Base-by-base conservation (phyloP, 1,140 invertebrate genomes). In the Bombus affinis region DNA sequence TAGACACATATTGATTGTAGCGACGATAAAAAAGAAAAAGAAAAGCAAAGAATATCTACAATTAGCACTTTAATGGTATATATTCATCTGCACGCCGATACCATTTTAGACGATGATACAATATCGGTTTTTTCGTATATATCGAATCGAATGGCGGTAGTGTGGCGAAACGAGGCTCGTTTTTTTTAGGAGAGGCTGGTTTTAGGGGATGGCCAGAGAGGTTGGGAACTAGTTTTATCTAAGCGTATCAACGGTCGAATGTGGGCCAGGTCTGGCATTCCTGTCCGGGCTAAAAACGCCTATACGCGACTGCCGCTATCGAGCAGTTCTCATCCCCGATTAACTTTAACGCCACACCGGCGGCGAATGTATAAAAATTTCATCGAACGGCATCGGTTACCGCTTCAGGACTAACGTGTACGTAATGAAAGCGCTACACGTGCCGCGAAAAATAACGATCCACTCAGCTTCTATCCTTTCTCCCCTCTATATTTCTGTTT, bases 21-120 rank as follows among this genome's bases (percentile, higher is more conserved):
- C n/a, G 62, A 5, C 0, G 62, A 65, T 25, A 25, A 22, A 9
- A 28, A 53, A 53, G 18, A 32, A 57, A 57, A 44, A 2, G 1
- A 25, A n/a, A 53, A 9, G n/a, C 1, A 15, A n/a, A 9, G 18
- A 2, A 22, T 53, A 22, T 2, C 6, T 53, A 53, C 47, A 53
- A 53, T 53, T 53, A 53, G 18, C 15, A 35, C 2, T 91, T 87
- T 88, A 90, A 53, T 53, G 22, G 5, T 53, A 91, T 91, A 91
- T 92, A 91, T 92, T 91, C 86, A 88, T 91, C 81, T 88, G 82
- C 71, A 65, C 85, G 62, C 71, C 47, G 76, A 68, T 82, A 72
- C 74, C 81, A 89, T 91, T 92, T 92, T 85, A 88, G 85, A 86
- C 89, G 80, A 84, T 82, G 70, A 85, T 91, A 88, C 70, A 35